phyloP scores from a whole-genome alignment of 1,140 invertebrate genomes.

The Phthorimaea operculella region DNA sequence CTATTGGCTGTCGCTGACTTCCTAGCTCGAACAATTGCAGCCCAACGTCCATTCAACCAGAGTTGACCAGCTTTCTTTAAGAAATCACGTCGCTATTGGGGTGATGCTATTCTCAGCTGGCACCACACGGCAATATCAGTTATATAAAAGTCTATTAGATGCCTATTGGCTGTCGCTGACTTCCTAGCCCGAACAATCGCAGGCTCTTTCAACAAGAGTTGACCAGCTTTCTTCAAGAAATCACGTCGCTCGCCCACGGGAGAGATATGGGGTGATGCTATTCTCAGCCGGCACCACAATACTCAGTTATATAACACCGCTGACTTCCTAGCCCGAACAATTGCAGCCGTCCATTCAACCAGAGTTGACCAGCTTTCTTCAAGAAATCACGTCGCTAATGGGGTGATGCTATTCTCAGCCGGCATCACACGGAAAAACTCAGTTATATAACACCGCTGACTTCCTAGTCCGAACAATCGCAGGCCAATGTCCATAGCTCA shows the following conservation, averaged over 20 bases:
- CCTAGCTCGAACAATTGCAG: conserved; percentile 56
- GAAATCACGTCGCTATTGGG: conserved; percentile 62
- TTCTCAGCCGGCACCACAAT: conserved; percentile 49
- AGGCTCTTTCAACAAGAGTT: conserved; percentile 55
- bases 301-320: no score
- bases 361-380: conserved; percentile 62
- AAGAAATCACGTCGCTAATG: conserved; percentile 62
- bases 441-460: background rate
- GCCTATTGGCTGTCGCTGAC: no score
- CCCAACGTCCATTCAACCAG: no score
- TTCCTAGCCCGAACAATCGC: conserved; percentile 44
- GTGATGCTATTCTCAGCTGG: conserved; percentile 59
- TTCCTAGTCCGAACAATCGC: conserved; percentile 29
- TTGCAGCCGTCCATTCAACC: conserved; percentile 45
- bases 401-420: no score
- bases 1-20: no score
- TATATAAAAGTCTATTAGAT: no score
- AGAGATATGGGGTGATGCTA: conserved; percentile 54
- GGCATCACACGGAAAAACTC: no score
- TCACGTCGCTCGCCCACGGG: no score
- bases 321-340: conserved; percentile 20
- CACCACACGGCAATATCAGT: conserved; percentile 45
- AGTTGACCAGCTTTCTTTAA: conserved; percentile 62
- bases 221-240: conserved; percentile 64
- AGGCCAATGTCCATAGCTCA: conserved; percentile 58